These are phyloP conservation scores for Arremon aurantiirostris DNA, from an alignment of 2,797 vertebrate genomes.

Conservation along the genomic window DNA sequence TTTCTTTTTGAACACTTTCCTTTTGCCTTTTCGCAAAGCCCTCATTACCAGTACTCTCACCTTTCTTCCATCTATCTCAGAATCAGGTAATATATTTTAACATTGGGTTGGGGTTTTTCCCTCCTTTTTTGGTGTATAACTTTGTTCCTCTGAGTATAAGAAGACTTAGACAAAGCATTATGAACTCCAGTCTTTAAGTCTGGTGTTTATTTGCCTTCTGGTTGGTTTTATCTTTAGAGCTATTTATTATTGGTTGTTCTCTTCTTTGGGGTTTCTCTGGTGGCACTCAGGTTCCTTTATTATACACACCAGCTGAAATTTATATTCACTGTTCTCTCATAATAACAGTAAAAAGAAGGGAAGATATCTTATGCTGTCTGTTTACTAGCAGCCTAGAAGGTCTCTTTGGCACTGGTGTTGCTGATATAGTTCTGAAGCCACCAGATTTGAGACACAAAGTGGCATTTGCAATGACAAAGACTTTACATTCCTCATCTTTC, in stretches of 20 bases:
- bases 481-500: not conserved
- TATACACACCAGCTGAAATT: not conserved
- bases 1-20: not conserved
- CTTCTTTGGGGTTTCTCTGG: not conserved
- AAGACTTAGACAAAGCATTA: not conserved
- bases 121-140: not conserved
- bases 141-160: not conserved
- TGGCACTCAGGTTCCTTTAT: not conserved
- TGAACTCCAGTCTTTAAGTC: not conserved
- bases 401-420: not conserved
- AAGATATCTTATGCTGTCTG: not conserved
- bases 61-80: not conserved
- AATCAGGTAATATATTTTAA: not conserved
- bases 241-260: slow-evolving; percentile 17
- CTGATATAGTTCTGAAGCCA: not conserved
- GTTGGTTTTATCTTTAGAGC: not conserved
- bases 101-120: fast-evolving
- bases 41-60: not conserved
- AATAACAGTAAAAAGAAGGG: slow-evolving; percentile 26
- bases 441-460: not conserved
- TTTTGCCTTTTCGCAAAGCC: not conserved
- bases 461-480: not conserved
- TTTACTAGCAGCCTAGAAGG: slow-evolving; percentile 7
- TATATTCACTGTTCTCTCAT: not conserved
- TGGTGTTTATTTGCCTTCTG: slow-evolving; percentile 3